Evolutionary conservation across 2,888 invertebrate species (phyloP).

Genomic region (Hipparchia semele): DNA sequence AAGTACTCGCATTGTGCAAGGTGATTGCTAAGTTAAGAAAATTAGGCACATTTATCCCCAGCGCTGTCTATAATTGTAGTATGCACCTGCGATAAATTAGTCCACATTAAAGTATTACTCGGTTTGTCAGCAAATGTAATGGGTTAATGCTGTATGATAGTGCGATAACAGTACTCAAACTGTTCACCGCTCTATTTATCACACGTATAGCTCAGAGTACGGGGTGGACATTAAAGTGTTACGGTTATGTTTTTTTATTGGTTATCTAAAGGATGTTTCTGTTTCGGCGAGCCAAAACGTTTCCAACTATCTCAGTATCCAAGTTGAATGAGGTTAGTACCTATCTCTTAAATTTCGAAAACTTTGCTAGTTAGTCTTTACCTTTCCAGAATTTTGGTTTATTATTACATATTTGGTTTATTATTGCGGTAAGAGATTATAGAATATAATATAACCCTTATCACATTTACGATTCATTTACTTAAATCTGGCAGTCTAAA

Average conservation of each 20-base stretch:
- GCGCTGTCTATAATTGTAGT: too few species aligned
- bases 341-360: background rate
- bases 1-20: too few species aligned
- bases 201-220: slow-evolving; percentile 23
- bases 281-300: slow-evolving; percentile 61
- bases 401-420: too few species aligned
- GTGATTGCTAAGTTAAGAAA: too few species aligned
- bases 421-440: too few species aligned
- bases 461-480: too few species aligned
- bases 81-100: background rate
- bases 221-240: slow-evolving; percentile 34
- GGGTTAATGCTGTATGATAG: slow-evolving; percentile 57
- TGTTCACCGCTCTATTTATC: slow-evolving; percentile 16
- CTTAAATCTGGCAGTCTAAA: too few species aligned
- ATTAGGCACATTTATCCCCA: background rate
- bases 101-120: slow-evolving; percentile 3
- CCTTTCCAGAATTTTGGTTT: too few species aligned
- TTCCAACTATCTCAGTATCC: slow-evolving; percentile 15
- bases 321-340: slow-evolving; percentile 25
- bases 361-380: background rate
- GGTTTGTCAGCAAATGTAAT: slow-evolving; percentile 55
- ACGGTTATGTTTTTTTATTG: slow-evolving; percentile 29
- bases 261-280: slow-evolving; percentile 59
- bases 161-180: slow-evolving; percentile 40
- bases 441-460: too few species aligned